These are phyloP conservation scores for Ictinia mississippiensis DNA, from an alignment of 2,797 vertebrate species.

Conservation along the genomic window DNA sequence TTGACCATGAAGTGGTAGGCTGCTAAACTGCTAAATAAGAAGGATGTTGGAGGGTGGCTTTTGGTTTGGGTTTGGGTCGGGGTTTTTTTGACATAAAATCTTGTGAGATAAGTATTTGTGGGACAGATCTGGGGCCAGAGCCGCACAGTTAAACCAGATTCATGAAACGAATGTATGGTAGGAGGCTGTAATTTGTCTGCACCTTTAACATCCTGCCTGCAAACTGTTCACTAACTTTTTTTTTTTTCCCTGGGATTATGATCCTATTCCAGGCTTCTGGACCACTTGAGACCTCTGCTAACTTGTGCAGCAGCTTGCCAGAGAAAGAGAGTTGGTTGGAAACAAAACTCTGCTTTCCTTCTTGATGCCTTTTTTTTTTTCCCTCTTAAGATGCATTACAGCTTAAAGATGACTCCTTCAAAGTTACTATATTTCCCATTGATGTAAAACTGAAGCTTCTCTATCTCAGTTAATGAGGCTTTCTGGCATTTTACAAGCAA, in stretches of 20 bases:
- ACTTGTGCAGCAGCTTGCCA: slow-evolving; percentile 36
- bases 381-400: not conserved
- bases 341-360: slow-evolving; percentile 14
- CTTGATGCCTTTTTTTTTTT: not conserved
- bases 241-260: not conserved
- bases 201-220: slow-evolving; percentile 16
- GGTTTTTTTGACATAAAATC: not conserved
- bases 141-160: not conserved
- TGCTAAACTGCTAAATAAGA: not conserved
- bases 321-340: slow-evolving; percentile 40
- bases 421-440: not conserved
- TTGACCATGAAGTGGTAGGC: not conserved
- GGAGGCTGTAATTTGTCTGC: not conserved
- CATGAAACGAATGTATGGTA: not conserved
- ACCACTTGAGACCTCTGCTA: slow-evolving; percentile 35
- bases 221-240: slow-evolving; percentile 33
- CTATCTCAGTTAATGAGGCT: not conserved
- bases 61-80: not conserved
- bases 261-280: slow-evolving; percentile 28
- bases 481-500: not conserved
- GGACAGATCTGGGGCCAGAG: not conserved
- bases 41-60: not conserved
- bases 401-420: not conserved
- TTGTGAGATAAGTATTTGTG: not conserved
- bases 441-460: not conserved